Conservation (phyloP, 2,797 vertebrate genomes). For the Otolemur crassicaudatus region DNA sequence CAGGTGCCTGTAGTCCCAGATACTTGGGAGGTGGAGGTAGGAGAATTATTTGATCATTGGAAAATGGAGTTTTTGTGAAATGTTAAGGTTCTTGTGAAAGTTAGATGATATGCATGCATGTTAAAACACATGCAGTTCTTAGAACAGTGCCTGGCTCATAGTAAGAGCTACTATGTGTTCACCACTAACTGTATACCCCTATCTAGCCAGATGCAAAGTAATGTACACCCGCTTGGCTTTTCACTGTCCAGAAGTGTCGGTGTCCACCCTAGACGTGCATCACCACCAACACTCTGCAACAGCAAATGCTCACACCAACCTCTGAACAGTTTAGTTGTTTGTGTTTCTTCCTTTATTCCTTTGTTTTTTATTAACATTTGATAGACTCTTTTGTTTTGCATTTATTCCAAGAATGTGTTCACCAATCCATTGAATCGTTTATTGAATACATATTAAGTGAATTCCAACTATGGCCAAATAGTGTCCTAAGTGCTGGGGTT, state of each 20-base stretch:
- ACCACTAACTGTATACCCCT: not conserved
- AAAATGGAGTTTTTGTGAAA: not conserved
- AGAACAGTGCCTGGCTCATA: not conserved
- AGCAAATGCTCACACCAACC: not conserved
- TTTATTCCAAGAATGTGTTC: not conserved
- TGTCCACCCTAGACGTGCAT: not conserved
- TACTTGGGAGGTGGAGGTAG: no score
- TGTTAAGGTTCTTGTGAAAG: not conserved
- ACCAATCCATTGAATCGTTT: not conserved
- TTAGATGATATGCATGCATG: not conserved
- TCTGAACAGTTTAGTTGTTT: not conserved
- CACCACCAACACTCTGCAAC: not conserved
- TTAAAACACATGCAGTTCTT: not conserved
- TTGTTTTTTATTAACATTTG: not conserved
- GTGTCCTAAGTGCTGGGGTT: not conserved
- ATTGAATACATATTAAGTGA: not conserved
- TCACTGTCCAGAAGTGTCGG: not conserved
- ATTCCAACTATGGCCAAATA: not conserved
- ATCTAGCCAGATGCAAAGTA: not conserved
- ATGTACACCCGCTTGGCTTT: not conserved
- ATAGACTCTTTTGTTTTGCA: not conserved
- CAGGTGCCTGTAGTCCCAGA: no score
- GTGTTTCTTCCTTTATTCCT: not conserved
- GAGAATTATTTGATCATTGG: not conserved
- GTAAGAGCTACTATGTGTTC: not conserved